These are phyloP conservation scores for Beris chalybata DNA, from an alignment of 2,888 invertebrate species.

Conservation along the genomic window DNA sequence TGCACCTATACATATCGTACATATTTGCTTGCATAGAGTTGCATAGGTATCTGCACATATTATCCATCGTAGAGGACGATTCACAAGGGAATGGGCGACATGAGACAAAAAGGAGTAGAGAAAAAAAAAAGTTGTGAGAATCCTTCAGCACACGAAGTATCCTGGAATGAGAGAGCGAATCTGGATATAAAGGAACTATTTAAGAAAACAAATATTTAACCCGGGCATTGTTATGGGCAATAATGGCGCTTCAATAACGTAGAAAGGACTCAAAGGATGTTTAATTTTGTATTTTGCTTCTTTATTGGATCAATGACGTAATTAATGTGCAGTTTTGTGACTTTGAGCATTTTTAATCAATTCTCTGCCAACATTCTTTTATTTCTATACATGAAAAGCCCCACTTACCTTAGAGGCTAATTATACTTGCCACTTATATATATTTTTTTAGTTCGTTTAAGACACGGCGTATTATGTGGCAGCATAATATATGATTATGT, in stretches of 20 bases:
- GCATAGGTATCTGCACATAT: conserved; percentile 15
- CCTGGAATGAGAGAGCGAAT: too few relatives aligned
- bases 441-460: background rate
- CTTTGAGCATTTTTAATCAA: conserved; percentile 40
- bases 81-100: conserved; percentile 22
- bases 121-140: conserved; percentile 7
- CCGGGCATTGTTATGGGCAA: conserved; percentile 38
- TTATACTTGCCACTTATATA: conserved; percentile 9
- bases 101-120: conserved; percentile 12
- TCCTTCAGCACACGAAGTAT: conserved; percentile 3
- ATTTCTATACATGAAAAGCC: background rate
- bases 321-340: conserved; percentile 37
- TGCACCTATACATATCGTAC: conserved; percentile 10
- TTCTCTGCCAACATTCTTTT: background rate
- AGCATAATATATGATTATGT: background rate
- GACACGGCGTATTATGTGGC: background rate
- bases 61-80: conserved; percentile 12
- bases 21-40: conserved; percentile 19
- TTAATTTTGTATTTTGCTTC: conserved; percentile 40
- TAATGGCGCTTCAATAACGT: conserved; percentile 34
- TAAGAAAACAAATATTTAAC: conserved; percentile 41
- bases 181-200: conserved; percentile 37
- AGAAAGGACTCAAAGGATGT: conserved; percentile 38
- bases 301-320: conserved; percentile 41
- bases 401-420: conserved; percentile 18